A percentile compares a stretch with the other conserved stretches of the same genome.
These are phyloP conservation scores for Glandiceps talaboti DNA, from an alignment of 53 echinoderm and acorn worm genomes.

Conservation along the genomic window DNA sequence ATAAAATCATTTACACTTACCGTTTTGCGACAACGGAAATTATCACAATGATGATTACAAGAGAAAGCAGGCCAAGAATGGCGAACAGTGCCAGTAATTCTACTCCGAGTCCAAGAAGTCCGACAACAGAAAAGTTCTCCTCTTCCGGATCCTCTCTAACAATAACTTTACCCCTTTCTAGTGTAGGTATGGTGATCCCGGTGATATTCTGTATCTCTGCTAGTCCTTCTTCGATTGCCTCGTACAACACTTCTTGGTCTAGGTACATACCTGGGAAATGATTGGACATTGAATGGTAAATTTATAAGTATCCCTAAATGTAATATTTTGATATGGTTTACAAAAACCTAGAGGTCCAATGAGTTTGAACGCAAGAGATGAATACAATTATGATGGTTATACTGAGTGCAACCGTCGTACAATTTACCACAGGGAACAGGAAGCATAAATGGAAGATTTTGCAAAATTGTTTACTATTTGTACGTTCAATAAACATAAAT, in stretches of 20 bases:
- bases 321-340: too few species aligned
- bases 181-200: slow-evolving; percentile 35
- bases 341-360: too few species aligned
- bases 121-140: neutral
- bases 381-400: too few species aligned
- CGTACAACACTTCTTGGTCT: slow-evolving; percentile 49
- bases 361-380: too few species aligned
- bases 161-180: slow-evolving; percentile 5
- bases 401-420: too few species aligned
- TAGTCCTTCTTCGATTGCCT: slow-evolving; percentile 45
- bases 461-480: too few species aligned
- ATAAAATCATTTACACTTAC: too few species aligned
- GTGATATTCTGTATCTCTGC: slow-evolving; percentile 22
- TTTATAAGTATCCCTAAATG: too few species aligned
- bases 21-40: slow-evolving; percentile 5
- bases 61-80: slow-evolving; percentile 14
- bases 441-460: too few species aligned
- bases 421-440: too few species aligned
- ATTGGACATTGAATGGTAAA: too few species aligned
- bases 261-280: slow-evolving; percentile 23
- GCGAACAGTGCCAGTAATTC: neutral
- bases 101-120: neutral
- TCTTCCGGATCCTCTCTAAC: slow-evolving; percentile 19
- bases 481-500: too few species aligned
- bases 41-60: slow-evolving; percentile 1